phyloP scores from a whole-genome alignment of 2,888 invertebrate species.

The Octodonta nipae region DNA sequence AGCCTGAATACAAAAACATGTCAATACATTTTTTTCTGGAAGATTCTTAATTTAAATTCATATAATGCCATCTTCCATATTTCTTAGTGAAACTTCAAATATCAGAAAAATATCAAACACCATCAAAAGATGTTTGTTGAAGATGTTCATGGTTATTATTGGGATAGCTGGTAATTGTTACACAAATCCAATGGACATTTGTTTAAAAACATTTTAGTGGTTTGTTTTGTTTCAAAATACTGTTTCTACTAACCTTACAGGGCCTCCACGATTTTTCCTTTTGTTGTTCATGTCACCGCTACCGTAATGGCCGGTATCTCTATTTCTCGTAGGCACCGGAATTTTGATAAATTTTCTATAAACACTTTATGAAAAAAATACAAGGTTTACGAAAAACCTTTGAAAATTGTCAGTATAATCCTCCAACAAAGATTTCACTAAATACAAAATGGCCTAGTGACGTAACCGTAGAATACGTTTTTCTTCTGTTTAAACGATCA shows the following conservation, averaged over 20 bases:
- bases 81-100: too few species aligned
- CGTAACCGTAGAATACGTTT: slow-evolving; percentile 32
- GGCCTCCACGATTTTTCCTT: slow-evolving; percentile 70
- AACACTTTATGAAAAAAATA: slow-evolving; percentile 20
- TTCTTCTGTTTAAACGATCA: slow-evolving; percentile 19
- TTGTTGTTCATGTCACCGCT: slow-evolving; percentile 62
- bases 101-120: too few species aligned
- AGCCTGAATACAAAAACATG: too few species aligned
- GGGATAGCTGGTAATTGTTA: too few species aligned
- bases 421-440: slow-evolving; percentile 26
- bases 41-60: too few species aligned
- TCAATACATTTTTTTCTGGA: too few species aligned
- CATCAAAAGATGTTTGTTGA: too few species aligned
- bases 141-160: too few species aligned
- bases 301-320: slow-evolving; percentile 67
- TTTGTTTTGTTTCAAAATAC: slow-evolving; percentile 10
- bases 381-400: slow-evolving; percentile 24
- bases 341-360: slow-evolving; percentile 46
- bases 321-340: slow-evolving; percentile 74
- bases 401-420: slow-evolving; percentile 14
- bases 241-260: slow-evolving; percentile 57
- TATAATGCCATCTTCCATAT: too few species aligned
- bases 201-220: too few species aligned
- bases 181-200: too few species aligned
- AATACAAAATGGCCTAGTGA: slow-evolving; percentile 37